These are phyloP conservation scores for Temnothorax rugatulus DNA, from an alignment of 2,888 invertebrate genomes.

Conservation along the genomic window DNA sequence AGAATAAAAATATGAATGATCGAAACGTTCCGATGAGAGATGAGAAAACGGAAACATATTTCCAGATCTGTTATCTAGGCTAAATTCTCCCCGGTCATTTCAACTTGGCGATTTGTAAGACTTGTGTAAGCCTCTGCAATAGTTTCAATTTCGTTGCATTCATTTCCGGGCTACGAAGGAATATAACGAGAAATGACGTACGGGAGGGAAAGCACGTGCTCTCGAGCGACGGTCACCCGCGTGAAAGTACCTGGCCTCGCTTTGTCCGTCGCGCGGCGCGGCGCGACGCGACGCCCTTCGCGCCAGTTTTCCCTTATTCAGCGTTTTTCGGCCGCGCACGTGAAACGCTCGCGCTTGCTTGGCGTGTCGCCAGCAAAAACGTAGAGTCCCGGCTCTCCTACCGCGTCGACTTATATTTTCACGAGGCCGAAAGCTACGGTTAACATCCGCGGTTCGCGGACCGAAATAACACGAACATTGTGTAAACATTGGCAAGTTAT, in stretches of 20 bases:
- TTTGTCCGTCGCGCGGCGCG: background rate
- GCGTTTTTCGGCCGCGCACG: conserved; percentile 46
- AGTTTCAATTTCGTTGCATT: background rate
- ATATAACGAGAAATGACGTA: background rate
- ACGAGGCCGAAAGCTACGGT: conserved; percentile 59
- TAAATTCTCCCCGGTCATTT: background rate
- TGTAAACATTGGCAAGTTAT: conserved; percentile 74
- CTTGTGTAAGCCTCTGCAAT: background rate
- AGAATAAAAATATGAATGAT: background rate
- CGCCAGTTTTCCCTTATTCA: conserved; percentile 54
- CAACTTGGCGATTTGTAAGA: background rate
- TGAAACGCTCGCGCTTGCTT: conserved; percentile 45
- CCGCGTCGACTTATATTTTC: conserved; percentile 72
- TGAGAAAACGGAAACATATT: background rate
- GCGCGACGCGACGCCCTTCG: background rate
- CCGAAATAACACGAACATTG: conserved; percentile 70
- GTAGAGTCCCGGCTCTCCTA: conserved; percentile 66
- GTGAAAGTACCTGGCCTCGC: background rate
- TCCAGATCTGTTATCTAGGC: background rate
- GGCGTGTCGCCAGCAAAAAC: conserved; percentile 69
- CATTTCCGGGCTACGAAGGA: background rate
- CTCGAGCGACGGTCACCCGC: background rate
- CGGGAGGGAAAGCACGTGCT: background rate
- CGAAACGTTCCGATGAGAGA: background rate
- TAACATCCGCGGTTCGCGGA: conserved; percentile 65